Evolutionary conservation across 2,888 invertebrate genomes (phyloP), one percentile per base, ranked within the genome.

Genomic region (Hetaerina titia): DNA sequence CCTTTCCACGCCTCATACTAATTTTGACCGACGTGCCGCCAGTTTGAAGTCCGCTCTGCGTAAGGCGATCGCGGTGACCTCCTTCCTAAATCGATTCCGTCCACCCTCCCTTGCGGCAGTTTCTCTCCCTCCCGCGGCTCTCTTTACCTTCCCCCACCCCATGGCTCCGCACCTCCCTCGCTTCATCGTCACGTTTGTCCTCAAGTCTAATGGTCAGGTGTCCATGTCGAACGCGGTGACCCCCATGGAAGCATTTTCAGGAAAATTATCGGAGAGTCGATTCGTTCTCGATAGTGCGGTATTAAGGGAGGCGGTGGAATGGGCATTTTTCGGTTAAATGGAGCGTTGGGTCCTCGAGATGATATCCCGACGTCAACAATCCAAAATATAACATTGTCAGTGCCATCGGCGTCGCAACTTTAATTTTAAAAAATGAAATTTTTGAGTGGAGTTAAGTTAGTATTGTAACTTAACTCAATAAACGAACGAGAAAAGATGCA

Each of bases 81-180:
- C 92, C n/a, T 69, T 92, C 92, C 92, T 13, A 92, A 92, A 92
- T 92, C 69, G 69, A 92, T 69, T 45, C 88, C 56, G 64, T 90
- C 90, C 64, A 63, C 25, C 60, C 19, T 63, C 25, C n/a, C 25
- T 31, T 9, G 25, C 31, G 31, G 25, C 63, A 63, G 31, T 63
- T 22, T 45, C 63, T 25, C 31, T 25, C 31, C 31, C 60, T 31
- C 13, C 25, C 58, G 58, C 89, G 8, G 60, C 90, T 15, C 60
- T 13, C 17, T 63, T 15, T 25, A 8, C 60, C 15, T 22, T 90
- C 25, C 45, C 64, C 60, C 63, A 19, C 90, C 63, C 90, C 63
- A 11, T 69, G 25, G 8, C 56, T 57, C 89, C 31, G 22, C 57
- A 13, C 19, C 57, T 5, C 89, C n/a, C 89, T 22, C 17, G 13